Evolutionary conservation across 2,888 invertebrate species (phyloP).

Genomic region (Aphidoletes aphidimyza): DNA sequence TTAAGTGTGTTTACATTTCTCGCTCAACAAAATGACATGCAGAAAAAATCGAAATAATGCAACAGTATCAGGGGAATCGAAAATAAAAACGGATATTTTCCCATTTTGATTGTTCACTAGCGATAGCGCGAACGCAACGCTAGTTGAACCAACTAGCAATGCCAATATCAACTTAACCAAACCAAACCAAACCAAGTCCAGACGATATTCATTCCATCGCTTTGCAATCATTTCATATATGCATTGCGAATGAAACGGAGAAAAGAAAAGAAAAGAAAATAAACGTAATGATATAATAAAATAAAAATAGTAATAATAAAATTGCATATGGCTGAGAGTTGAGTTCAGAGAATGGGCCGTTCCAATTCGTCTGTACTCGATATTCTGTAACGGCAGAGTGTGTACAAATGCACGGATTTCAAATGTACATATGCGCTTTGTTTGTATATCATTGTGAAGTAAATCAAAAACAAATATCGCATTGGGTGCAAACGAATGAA

Average conservation of each 20-base stretch:
- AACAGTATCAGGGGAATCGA: constrained; percentile 44
- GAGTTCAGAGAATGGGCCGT: not conserved
- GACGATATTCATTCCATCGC: not conserved
- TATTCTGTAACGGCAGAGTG: not conserved
- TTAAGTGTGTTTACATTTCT: constrained; percentile 51
- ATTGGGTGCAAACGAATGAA: not conserved
- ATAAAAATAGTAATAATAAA: constrained; percentile 53
- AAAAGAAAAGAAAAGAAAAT: not conserved
- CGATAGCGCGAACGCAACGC: not conserved
- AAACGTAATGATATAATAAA: constrained; percentile 43
- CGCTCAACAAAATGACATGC: constrained; percentile 24
- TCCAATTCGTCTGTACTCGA: no score
- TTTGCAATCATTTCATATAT: not conserved
- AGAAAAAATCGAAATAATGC: constrained; percentile 26
- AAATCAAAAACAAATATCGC: constrained; percentile 51
- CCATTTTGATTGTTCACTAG: not conserved
- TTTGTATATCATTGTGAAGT: constrained; percentile 54
- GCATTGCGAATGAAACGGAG: not conserved
- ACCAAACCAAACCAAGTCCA: not conserved
- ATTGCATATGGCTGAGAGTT: constrained; percentile 1
- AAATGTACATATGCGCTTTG: not conserved
- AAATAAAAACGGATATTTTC: constrained; percentile 5
- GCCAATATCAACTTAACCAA: no score
- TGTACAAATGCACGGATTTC: not conserved
- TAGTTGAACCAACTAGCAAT: not conserved